Evolutionary conservation across 2,113 vertebrate genomes (phyloP).

Genomic region (Dipodomys stephensi): DNA sequence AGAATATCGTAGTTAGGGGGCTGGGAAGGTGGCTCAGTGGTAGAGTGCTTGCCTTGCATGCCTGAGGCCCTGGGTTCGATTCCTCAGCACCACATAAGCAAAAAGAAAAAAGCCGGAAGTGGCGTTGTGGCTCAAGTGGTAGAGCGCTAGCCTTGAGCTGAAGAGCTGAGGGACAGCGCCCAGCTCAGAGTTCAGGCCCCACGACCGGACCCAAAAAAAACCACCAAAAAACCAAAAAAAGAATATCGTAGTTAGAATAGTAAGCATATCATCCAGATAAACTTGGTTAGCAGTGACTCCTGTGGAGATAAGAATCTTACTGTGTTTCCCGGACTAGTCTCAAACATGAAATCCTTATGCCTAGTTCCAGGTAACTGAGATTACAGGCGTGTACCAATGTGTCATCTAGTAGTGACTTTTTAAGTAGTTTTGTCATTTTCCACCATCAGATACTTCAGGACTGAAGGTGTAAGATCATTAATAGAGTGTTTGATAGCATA

Average conservation of each 20-base stretch:
- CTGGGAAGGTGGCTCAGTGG: too few relatives aligned
- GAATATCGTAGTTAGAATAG: conserved; percentile 3
- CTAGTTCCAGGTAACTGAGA: background rate
- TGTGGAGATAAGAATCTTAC: background rate
- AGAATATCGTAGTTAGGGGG: too few relatives aligned
- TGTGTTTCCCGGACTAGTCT: background rate
- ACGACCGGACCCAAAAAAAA: too few relatives aligned
- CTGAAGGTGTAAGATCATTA: background rate
- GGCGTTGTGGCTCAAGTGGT: too few relatives aligned
- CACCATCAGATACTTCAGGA: background rate
- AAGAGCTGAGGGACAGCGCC: too few relatives aligned
- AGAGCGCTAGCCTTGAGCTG: too few relatives aligned
- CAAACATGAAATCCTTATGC: background rate
- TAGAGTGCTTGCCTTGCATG: too few relatives aligned
- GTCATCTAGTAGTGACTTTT: background rate
- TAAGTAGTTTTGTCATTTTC: conserved; percentile 45
- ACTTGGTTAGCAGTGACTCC: background rate
- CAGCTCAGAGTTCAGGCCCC: too few relatives aligned
- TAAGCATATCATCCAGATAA: background rate
- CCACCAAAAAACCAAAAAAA: too few relatives aligned
- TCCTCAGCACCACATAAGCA: too few relatives aligned
- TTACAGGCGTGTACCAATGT: background rate
- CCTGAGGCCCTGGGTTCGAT: too few relatives aligned
- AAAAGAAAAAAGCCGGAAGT: too few relatives aligned
- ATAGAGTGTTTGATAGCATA: background rate